phyloP scores from a whole-genome alignment of 2,888 invertebrate genomes.

The Eudasyphora cyanicolor region DNA sequence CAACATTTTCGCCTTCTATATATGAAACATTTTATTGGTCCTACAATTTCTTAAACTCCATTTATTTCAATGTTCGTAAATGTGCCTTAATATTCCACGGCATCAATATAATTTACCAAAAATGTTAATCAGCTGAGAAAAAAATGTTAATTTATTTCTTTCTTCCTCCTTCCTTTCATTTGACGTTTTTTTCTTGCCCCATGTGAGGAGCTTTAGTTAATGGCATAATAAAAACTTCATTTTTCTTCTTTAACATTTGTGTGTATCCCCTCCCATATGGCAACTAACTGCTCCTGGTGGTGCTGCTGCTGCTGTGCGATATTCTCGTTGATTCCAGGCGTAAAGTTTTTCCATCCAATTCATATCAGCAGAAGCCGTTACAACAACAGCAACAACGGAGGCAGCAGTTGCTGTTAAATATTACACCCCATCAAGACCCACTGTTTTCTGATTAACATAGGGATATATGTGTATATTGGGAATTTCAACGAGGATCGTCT shows the following conservation, averaged over 20 bases:
- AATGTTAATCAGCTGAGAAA: constrained; percentile 60
- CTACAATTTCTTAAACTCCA: too few species aligned
- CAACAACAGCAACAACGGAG: too few species aligned
- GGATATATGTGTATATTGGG: neutral
- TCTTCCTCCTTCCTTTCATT: neutral
- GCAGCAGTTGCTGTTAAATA: constrained; percentile 59
- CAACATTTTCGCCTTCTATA: too few species aligned
- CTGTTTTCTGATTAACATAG: constrained; percentile 22
- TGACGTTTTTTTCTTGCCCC: constrained; percentile 32
- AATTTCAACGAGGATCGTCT: neutral
- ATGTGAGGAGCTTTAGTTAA: constrained; percentile 53
- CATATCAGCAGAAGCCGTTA: constrained; percentile 52
- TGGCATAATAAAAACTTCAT: constrained; percentile 47
- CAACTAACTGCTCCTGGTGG: neutral
- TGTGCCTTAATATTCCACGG: constrained; percentile 55
- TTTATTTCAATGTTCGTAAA: too few species aligned
- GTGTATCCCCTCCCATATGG: neutral
- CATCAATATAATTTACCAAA: constrained; percentile 62
- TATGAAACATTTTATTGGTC: too few species aligned
- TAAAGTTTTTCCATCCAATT: constrained; percentile 50
- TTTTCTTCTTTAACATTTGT: constrained; percentile 49
- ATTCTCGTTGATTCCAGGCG: neutral
- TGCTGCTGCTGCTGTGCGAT: neutral
- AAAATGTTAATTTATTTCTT: constrained; percentile 52
- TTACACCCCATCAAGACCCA: constrained; percentile 57